These are phyloP conservation scores for Pristiophorus japonicus DNA, from an alignment of 2,113 vertebrate species.

Conservation along the genomic window DNA sequence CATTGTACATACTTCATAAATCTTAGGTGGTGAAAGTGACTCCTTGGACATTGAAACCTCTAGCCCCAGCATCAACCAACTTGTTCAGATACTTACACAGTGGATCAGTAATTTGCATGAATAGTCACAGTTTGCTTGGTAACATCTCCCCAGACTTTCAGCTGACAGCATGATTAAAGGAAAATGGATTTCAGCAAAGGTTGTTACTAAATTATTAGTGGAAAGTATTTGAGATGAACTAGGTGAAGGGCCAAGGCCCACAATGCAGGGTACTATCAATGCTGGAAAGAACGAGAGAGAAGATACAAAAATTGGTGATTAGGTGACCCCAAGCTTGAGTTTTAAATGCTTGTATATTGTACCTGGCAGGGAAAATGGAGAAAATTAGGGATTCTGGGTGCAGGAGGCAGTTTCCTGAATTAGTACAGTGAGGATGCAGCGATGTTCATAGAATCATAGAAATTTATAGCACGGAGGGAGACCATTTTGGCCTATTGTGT, in stretches of 20 bases:
- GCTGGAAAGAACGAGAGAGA: background rate
- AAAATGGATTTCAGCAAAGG: background rate
- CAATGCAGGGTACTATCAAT: background rate
- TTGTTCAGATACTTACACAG: no score
- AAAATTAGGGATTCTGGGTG: background rate
- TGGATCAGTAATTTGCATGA: background rate
- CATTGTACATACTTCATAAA: no score
- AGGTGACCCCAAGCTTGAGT: background rate
- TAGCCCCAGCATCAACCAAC: no score
- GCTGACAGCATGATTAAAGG: background rate
- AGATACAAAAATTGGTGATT: background rate
- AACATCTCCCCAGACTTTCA: background rate
- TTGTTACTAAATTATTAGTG: background rate
- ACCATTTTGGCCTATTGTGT: no score
- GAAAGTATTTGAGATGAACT: background rate
- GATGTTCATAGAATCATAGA: no score
- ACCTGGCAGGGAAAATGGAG: background rate
- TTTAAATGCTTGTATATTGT: background rate
- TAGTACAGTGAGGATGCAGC: background rate
- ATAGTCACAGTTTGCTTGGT: background rate
- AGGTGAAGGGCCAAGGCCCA: background rate
- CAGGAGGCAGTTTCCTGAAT: background rate
- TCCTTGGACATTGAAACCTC: no score
- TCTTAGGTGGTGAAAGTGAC: no score
- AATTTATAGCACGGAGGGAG: no score